phyloP scores from a whole-genome alignment of 2,113 vertebrate genomes.

The Lepus americanus region DNA sequence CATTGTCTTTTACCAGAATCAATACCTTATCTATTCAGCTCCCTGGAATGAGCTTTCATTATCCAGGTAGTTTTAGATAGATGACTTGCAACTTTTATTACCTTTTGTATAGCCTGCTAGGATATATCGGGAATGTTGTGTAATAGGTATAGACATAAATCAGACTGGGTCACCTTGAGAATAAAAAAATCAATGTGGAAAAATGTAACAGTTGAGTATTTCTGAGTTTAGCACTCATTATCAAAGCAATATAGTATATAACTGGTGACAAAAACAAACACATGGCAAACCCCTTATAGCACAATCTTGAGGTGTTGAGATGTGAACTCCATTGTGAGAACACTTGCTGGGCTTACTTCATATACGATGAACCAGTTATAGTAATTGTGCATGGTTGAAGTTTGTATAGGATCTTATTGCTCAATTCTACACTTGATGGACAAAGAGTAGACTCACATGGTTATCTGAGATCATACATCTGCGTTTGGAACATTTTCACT shows the following conservation, averaged over 20 bases:
- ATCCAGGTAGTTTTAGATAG: conserved; percentile 79
- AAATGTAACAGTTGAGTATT: conserved; percentile 72
- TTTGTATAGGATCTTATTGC: background rate
- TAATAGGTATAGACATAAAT: conserved; percentile 64
- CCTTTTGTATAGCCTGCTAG: conserved; percentile 69
- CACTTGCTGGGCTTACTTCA: background rate
- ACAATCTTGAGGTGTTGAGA: background rate
- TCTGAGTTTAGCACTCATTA: conserved; percentile 70
- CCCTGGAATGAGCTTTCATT: conserved; percentile 80
- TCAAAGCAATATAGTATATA: conserved; percentile 27
- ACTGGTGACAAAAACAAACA: conserved; percentile 55
- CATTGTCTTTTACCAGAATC: conserved; percentile 83
- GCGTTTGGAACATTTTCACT: background rate
- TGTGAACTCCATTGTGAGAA: background rate
- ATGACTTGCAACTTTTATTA: conserved; percentile 82
- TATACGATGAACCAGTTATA: background rate
- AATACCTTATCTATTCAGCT: conserved; percentile 82
- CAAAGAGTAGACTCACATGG: background rate
- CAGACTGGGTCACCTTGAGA: conserved; percentile 77
- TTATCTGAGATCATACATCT: background rate
- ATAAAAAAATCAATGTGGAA: conserved; percentile 78
- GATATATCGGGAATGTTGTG: conserved; percentile 70
- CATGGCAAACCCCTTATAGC: background rate
- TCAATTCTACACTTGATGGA: background rate
- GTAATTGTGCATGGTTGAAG: background rate